Evolutionary conservation across 2,888 invertebrate species (phyloP), one percentile per base, ranked within the genome.

Genomic region (Ormyrus rosae): DNA sequence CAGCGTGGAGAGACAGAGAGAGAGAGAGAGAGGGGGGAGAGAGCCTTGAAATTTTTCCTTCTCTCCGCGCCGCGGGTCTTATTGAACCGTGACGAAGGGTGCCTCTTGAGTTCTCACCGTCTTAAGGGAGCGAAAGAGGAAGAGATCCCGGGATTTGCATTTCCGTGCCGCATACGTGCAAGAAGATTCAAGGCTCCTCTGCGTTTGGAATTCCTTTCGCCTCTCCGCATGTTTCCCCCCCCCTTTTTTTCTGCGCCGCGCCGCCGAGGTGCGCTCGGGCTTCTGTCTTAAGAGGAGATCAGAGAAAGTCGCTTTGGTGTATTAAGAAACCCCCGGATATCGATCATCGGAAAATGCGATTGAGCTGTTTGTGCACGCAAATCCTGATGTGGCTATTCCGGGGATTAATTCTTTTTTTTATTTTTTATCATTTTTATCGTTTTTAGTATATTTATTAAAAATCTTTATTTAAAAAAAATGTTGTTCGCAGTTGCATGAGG

Each of bases 61-160:
- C 56, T 61, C 11, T 6, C 48, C n/a, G 10, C 55, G 58, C 51
- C 50, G 71, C 75, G 19, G 19, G 69, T 80, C 75, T 80, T 80
- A 80, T 80, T 80, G 80, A 80, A 75, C 80, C 80, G 61, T 75
- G 71, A 71, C 80, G 70, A 75, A 70, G 79, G 74, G 69, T 74
- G 58, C 58, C 69, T 72, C 72, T 68, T n/a, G 72, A 63, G 53
- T 61, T 73, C 13, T 56, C 13, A 19, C n/a, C 65, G 71, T 46
- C 76, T 63, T 70, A 50, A 53, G 60, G 78, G 67, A 72, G 34
- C 68, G 19, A 65, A 34, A 55, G 64, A 55, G 19, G 56, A 56
- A 63, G 46, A 65, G 76, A 72, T 58, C 76, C 77, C 63, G 72
- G 77, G 77, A 81, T 81, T 81, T 81, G 73, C 81, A 81, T 81